Base-by-base conservation (phyloP, 2,113 vertebrate species). In the Neogale vison region DNA sequence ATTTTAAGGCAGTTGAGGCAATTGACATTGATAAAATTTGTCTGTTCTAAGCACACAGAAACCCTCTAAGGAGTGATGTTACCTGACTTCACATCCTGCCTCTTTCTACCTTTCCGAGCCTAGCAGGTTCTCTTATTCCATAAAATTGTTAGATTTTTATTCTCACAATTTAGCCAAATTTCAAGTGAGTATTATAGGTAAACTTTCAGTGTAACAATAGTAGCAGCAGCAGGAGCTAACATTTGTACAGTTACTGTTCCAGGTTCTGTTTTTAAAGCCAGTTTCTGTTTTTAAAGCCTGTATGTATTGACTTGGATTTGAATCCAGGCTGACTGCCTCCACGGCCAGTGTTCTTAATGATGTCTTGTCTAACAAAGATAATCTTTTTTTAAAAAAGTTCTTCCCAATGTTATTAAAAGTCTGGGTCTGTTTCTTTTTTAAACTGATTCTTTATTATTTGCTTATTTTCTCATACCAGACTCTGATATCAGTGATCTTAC, bases 401-500 rank as follows among this genome's bases (percentile, higher is more conserved):
- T 42, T 77, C 81, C 23, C 65, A 47, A 0, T 87, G 11, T 95
- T 74, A 72, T 80, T 92, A 55, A 72, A 88, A 84, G 45, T 74
- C 26, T 50, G 0, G n/a, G 11, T 50, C 36, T 91, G 14, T 82
- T 86, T 94, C 50, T 59, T 55, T 50, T 39, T n/a, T 82, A 81
- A 90, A 80, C 69, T 95, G 20, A 96, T 96, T 79, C 23, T 61
- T 92, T 20, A 45, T 0, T 86, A 34, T 96, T 97, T 96, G 84
- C 72, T 96, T 55, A 55, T 95, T 95, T 98, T 36, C 89, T 92
- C 36, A 24, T 52, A 42, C 45, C 55, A 99, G 99, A 98, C 0
- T 99, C 99, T 0, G 98, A 98, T 52, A 99, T 99, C 63, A 98
- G 98, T 4, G 99, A 99, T 95, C 98, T 99, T 52, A 97, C 99